phyloP scores from a whole-genome alignment of 2,113 vertebrate species.

The Conger conger region DNA sequence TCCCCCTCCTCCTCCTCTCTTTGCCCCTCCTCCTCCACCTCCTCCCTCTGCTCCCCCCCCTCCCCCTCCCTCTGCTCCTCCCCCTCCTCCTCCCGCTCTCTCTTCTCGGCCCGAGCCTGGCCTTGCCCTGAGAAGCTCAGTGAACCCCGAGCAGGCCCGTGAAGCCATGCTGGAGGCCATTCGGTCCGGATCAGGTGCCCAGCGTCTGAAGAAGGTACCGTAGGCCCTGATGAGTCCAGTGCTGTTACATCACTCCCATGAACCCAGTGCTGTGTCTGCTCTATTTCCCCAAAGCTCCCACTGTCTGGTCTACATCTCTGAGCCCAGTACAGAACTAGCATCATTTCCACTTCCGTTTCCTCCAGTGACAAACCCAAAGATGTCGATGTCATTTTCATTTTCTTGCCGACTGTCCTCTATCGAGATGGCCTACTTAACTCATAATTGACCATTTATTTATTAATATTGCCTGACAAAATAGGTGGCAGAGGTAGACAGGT shows the following conservation, averaged over 20 bases:
- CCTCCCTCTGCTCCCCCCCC: conserved; percentile 41
- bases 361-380: neutral
- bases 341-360: neutral
- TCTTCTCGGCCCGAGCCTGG: conserved; percentile 38
- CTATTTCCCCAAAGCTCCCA: too few species aligned
- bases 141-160: conserved; percentile 63
- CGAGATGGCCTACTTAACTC: neutral
- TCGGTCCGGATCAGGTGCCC: conserved; percentile 85
- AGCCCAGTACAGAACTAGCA: neutral
- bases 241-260: neutral
- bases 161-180: conserved; percentile 89
- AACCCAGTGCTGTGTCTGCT: neutral
- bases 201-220: conserved; percentile 83
- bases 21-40: conserved; percentile 43
- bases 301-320: neutral
- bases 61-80: conserved; percentile 36
- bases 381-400: too few species aligned
- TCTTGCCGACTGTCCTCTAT: neutral
- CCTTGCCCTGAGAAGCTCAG: conserved; percentile 34
- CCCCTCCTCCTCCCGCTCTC: conserved; percentile 42
- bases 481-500: neutral
- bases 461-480: neutral
- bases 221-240: neutral
- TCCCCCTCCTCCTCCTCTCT: conserved; percentile 35
- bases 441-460: too few species aligned